phyloP scores from a whole-genome alignment of 2,113 vertebrate genomes.

The Gavialis gangeticus region DNA sequence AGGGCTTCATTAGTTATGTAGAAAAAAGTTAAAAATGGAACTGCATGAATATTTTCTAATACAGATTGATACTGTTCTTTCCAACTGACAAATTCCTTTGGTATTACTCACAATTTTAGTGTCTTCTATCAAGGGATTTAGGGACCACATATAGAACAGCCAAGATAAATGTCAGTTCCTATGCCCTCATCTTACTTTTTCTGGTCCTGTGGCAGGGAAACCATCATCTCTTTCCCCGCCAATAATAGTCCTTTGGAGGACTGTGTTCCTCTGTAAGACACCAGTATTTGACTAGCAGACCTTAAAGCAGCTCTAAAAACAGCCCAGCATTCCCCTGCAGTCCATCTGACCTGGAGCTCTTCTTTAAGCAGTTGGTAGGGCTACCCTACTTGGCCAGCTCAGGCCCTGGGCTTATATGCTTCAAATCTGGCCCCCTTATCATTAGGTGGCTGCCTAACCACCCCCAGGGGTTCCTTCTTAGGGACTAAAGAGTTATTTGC shows the following conservation, averaged over 20 bases:
- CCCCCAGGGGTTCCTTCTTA: no score
- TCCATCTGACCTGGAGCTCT: no score
- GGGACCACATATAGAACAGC: neutral
- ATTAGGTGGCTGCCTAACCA: no score
- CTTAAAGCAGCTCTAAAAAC: no score
- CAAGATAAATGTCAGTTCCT: neutral
- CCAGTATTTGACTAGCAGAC: no score
- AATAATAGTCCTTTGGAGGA: neutral
- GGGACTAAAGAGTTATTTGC: no score
- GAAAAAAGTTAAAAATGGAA: neutral
- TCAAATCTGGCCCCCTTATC: no score
- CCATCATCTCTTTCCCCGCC: neutral
- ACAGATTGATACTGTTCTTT: neutral
- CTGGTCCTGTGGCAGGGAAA: neutral
- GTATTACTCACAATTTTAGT: neutral
- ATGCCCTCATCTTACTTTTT: neutral
- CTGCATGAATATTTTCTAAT: neutral
- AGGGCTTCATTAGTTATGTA: neutral
- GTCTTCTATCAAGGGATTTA: neutral
- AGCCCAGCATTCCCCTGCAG: no score
- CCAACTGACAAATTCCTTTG: neutral
- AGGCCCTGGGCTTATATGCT: no score
- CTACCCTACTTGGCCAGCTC: no score
- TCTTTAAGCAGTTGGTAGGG: no score
- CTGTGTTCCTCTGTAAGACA: no score